Percentiles rank a stretch among this genome's conserved stretches.
Conservation (phyloP, 1,140 invertebrate species). For the Apis laboriosa region DNA sequence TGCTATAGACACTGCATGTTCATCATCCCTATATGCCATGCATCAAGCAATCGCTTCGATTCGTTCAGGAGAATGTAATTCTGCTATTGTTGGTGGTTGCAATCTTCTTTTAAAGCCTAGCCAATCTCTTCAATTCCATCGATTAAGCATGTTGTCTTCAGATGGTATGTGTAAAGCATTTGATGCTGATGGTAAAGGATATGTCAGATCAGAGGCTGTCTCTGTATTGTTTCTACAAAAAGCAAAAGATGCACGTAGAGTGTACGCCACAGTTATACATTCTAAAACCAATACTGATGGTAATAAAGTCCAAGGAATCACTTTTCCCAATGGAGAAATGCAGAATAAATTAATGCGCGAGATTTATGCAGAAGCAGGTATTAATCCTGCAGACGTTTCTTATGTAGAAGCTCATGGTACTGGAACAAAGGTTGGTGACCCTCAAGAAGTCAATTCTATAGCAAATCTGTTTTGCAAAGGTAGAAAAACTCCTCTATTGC, state of each 20-base stretch:
- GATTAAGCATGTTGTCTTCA: slow-evolving; percentile 93
- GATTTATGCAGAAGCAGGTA: slow-evolving; percentile 89
- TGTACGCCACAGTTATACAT: slow-evolving; percentile 93
- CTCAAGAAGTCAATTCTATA: slow-evolving; percentile 97
- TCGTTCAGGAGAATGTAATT: slow-evolving; percentile 92
- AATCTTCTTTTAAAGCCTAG: slow-evolving; percentile 93
- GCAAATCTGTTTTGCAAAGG: slow-evolving; percentile 95
- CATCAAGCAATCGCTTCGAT: slow-evolving; percentile 93
- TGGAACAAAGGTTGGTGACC: slow-evolving; percentile 96
- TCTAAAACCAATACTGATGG: slow-evolving; percentile 95
- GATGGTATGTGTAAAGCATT: slow-evolving; percentile 97
- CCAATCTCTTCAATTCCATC: slow-evolving; percentile 95
- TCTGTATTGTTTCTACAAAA: slow-evolving; percentile 92
- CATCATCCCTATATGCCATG: slow-evolving; percentile 93
- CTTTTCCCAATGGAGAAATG: slow-evolving; percentile 93
- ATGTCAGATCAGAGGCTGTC: slow-evolving; percentile 94
- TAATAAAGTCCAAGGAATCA: slow-evolving; percentile 93
- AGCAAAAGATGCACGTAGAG: slow-evolving; percentile 86
- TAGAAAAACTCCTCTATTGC: slow-evolving; percentile 89
- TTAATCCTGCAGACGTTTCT: slow-evolving; percentile 90
- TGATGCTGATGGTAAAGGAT: slow-evolving; percentile 94
- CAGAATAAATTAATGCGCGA: slow-evolving; percentile 93
- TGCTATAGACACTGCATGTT: slow-evolving; percentile 97
- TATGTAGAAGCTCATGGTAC: slow-evolving; percentile 99
- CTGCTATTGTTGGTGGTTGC: slow-evolving; percentile 94